phyloP scores from a whole-genome alignment of 2,888 invertebrate genomes.

The Lissonota sp. region DNA sequence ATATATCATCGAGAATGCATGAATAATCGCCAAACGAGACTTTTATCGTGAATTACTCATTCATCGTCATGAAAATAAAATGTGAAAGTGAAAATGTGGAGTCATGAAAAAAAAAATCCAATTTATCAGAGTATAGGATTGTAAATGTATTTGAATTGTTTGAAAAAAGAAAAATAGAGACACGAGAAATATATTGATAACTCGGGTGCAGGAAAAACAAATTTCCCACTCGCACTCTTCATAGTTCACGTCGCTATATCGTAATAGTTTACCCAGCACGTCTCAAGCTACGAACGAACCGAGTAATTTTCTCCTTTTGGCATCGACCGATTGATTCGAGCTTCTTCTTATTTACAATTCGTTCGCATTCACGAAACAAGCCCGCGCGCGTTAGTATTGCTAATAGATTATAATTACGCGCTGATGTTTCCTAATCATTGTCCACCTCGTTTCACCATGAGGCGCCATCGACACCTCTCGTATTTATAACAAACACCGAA shows the following conservation, averaged over 20 bases:
- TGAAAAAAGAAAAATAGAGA: neutral
- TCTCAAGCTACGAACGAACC: conserved; percentile 21
- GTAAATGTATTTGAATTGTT: neutral
- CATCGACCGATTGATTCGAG: conserved; percentile 52
- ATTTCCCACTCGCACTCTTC: conserved; percentile 49
- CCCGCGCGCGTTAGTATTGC: conserved; percentile 61
- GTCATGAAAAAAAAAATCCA: neutral
- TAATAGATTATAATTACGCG: conserved; percentile 79
- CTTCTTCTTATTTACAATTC: conserved; percentile 73
- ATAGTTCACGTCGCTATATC: conserved; percentile 26
- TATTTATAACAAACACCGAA: too few relatives aligned
- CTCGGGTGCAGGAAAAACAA: neutral
- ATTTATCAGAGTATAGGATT: too few relatives aligned
- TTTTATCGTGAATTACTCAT: conserved; percentile 1
- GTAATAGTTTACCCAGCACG: conserved; percentile 51
- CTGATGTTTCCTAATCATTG: conserved; percentile 80
- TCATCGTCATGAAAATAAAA: conserved; percentile 24
- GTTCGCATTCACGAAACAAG: conserved; percentile 71
- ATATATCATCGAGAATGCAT: conserved; percentile 55
- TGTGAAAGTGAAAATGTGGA: neutral
- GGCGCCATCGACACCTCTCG: conserved; percentile 53
- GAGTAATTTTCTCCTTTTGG: conserved; percentile 75
- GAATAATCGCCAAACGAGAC: neutral
- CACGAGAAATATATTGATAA: neutral
- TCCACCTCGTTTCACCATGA: conserved; percentile 72